Percentiles rank a stretch among this genome's conserved stretches.
Evolutionary conservation across 2,797 vertebrate genomes (phyloP).

Genomic region (Chaetodon trifasciatus): DNA sequence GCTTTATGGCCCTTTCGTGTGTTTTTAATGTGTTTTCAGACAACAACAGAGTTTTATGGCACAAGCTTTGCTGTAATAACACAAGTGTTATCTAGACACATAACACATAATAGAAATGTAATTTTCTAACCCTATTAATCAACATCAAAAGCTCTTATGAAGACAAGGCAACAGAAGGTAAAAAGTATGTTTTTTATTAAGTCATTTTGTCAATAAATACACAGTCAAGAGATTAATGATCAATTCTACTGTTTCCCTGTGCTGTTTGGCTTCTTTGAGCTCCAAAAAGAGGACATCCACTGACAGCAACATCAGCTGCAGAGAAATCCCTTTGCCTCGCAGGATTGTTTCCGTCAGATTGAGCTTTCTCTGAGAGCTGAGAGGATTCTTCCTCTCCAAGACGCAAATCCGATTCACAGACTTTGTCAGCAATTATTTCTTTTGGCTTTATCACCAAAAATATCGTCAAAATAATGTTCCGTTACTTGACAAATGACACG

Average conservation of each 20-base stretch:
- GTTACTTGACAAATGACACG: neutral
- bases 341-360: conserved; percentile 39
- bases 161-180: neutral
- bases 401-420: conserved; percentile 10
- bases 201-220: neutral
- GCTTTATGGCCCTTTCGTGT: neutral
- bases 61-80: neutral
- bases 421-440: conserved; percentile 32
- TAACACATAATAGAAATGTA: neutral
- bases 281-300: neutral
- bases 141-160: neutral
- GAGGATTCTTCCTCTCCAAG: conserved; percentile 25
- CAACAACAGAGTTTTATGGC: neutral
- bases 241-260: neutral
- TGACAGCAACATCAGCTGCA: conserved; percentile 34
- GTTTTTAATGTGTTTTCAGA: conserved; percentile 7
- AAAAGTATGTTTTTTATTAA: neutral
- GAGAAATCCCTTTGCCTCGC: conserved; percentile 30
- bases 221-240: neutral
- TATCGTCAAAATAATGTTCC: conserved; percentile 4
- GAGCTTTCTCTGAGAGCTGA: conserved; percentile 50
- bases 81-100: neutral
- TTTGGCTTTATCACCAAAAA: neutral
- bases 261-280: neutral
- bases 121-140: neutral